Conservation (phyloP, 2,888 invertebrate genomes). For the Ecdyonurus torrentis region DNA sequence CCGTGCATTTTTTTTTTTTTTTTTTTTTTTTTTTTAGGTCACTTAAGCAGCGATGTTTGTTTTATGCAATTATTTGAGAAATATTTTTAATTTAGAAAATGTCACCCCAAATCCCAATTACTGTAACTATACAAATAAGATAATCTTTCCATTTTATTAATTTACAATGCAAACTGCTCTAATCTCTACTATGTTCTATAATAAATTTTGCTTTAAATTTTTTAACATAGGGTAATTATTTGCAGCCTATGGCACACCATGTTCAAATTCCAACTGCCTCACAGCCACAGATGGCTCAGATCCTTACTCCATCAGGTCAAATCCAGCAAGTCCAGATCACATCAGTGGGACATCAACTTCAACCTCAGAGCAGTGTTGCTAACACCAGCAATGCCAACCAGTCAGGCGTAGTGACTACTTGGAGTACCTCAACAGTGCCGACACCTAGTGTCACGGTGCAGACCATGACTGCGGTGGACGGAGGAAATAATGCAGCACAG, state of each 20-base stretch:
- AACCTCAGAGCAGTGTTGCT: conserved; percentile 18
- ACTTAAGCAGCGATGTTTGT: too few relatives aligned
- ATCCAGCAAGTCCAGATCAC: conserved; percentile 79
- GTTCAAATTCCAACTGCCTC: conserved; percentile 18
- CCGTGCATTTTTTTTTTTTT: too few relatives aligned
- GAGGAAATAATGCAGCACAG: neutral
- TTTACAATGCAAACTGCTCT: too few relatives aligned
- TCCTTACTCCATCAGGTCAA: conserved; percentile 75
- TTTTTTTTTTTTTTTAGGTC: too few relatives aligned
- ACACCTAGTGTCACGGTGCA: conserved; percentile 26
- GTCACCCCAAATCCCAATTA: too few relatives aligned
- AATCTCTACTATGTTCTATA: too few relatives aligned
- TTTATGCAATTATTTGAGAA: too few relatives aligned
- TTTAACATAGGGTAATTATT: too few relatives aligned
- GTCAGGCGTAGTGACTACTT: conserved; percentile 14
- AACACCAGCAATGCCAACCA: conserved; percentile 11
- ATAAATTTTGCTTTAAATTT: too few relatives aligned
- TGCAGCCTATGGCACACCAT: neutral
- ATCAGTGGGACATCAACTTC: conserved; percentile 28
- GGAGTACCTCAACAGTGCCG: conserved; percentile 22
- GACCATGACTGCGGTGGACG: conserved; percentile 12
- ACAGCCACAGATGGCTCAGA: conserved; percentile 57
- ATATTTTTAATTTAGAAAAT: too few relatives aligned
- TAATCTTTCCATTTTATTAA: too few relatives aligned
- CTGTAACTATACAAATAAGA: too few relatives aligned